Conservation (phyloP, 2,888 invertebrate species). For the Synanthedon formicaeformis region DNA sequence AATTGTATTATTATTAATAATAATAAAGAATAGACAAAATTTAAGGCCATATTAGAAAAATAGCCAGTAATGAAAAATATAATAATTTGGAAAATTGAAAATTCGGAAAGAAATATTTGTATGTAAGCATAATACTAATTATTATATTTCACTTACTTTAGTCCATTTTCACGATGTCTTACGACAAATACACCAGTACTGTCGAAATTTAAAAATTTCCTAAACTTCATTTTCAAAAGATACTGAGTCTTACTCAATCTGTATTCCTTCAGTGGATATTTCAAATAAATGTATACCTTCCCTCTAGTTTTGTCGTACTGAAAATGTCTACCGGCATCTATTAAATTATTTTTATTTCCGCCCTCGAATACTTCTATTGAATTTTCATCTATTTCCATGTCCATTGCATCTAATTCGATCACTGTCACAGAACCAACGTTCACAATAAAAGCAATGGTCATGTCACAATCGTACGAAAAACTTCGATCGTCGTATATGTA, state of each 20-base stretch:
- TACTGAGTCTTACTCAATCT: constrained; percentile 30
- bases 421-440: constrained; percentile 40
- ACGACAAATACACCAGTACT: constrained; percentile 41
- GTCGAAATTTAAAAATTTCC: constrained; percentile 28
- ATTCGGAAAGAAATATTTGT: too few relatives aligned
- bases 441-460: constrained; percentile 49
- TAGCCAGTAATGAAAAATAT: too few relatives aligned
- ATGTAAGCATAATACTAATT: too few relatives aligned
- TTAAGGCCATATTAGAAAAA: too few relatives aligned
- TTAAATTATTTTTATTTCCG: not conserved
- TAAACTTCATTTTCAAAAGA: constrained; percentile 37
- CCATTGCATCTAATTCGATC: constrained; percentile 46
- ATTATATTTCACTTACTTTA: constrained; percentile 31
- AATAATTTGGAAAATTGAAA: too few relatives aligned
- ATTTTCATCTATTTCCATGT: constrained; percentile 31
- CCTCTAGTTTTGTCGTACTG: constrained; percentile 31
- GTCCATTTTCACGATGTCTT: constrained; percentile 31
- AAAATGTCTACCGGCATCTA: constrained; percentile 32
- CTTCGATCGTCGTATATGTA: constrained; percentile 26
- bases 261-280: constrained; percentile 35
- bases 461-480: constrained; percentile 46
- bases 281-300: constrained; percentile 42
- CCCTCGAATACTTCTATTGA: constrained; percentile 38
- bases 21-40: too few relatives aligned
- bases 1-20: too few relatives aligned